phyloP scores from a whole-genome alignment of 1,140 invertebrate genomes.

The Procambarus clarkii region DNA sequence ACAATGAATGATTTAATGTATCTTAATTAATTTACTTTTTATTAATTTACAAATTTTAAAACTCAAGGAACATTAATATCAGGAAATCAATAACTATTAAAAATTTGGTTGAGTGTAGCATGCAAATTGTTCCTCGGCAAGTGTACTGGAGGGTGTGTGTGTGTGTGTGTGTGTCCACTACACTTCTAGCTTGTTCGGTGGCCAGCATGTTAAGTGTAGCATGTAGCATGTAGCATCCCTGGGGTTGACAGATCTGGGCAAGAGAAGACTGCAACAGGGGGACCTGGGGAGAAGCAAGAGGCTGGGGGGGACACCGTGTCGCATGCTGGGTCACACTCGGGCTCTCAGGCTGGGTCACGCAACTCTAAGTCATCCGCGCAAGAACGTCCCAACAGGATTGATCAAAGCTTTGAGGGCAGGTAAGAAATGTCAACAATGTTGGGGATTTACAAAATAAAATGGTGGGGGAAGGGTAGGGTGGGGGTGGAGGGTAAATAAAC shows the following conservation, averaged over 20 bases:
- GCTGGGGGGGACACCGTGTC: slow-evolving; percentile 59
- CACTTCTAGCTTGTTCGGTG: neutral
- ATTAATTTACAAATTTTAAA: neutral
- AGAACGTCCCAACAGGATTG: slow-evolving; percentile 64
- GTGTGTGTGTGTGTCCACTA: slow-evolving; percentile 19
- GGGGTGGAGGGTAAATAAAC: neutral
- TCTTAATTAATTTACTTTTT: neutral
- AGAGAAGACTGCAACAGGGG: slow-evolving; percentile 44
- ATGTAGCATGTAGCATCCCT: slow-evolving; percentile 63
- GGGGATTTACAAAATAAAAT: neutral
- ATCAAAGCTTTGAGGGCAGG: slow-evolving; percentile 61
- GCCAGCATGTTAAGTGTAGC: slow-evolving; percentile 57
- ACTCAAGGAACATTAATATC: neutral
- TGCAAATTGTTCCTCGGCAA: neutral
- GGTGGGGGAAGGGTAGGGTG: neutral
- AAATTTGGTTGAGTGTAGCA: neutral
- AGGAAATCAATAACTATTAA: neutral
- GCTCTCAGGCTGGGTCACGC: slow-evolving; percentile 58
- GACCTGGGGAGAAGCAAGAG: slow-evolving; percentile 47
- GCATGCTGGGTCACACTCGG: slow-evolving; percentile 54
- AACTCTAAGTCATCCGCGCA: slow-evolving; percentile 69
- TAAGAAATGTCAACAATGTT: slow-evolving; percentile 49
- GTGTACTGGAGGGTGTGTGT: neutral
- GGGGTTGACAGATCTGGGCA: slow-evolving; percentile 65
- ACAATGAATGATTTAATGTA: neutral